phyloP scores from a whole-genome alignment of 2,888 invertebrate genomes.

The Drosophila parthenogenetica region DNA sequence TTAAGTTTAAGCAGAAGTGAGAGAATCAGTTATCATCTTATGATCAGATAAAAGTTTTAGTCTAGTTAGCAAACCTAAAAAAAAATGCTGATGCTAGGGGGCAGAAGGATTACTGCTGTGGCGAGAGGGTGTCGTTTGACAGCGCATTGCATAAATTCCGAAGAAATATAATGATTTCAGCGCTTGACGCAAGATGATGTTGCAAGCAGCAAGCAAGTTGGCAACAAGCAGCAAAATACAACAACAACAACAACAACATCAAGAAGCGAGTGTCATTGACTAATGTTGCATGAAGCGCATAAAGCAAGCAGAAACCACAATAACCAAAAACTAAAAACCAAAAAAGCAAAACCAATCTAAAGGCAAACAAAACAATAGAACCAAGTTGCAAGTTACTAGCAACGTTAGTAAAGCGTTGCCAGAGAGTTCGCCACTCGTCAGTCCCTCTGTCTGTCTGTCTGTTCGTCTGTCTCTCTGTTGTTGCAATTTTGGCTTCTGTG shows the following conservation, averaged over 20 bases:
- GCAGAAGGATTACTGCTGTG: too few relatives aligned
- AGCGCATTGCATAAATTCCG: constrained; percentile 51
- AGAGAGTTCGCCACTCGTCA: constrained; percentile 5
- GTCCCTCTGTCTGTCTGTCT: background rate
- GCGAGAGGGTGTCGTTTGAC: constrained; percentile 20
- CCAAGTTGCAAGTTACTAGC: constrained; percentile 32
- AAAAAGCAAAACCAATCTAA: constrained; percentile 59
- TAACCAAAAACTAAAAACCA: constrained; percentile 39
- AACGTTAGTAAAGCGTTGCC: background rate
- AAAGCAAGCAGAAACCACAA: constrained; percentile 72
- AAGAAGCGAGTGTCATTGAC: constrained; percentile 71
- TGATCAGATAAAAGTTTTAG: too few relatives aligned
- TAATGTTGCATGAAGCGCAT: constrained; percentile 79
- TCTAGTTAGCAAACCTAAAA: too few relatives aligned
- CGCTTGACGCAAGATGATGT: constrained; percentile 73
- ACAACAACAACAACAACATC: constrained; percentile 10
- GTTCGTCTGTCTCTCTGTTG: background rate
- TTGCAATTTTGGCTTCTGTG: constrained; percentile 37
- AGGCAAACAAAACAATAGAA: constrained; percentile 61
- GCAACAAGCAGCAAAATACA: constrained; percentile 30
- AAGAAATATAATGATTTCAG: constrained; percentile 64
- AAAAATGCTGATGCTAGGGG: too few relatives aligned
- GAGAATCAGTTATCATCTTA: too few relatives aligned
- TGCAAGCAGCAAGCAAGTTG: constrained; percentile 43
- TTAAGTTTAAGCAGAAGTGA: too few relatives aligned